Evolutionary conservation across 2,113 vertebrate species (phyloP), one percentile per base, ranked within the genome.

Genomic region (Balaeniceps rex): DNA sequence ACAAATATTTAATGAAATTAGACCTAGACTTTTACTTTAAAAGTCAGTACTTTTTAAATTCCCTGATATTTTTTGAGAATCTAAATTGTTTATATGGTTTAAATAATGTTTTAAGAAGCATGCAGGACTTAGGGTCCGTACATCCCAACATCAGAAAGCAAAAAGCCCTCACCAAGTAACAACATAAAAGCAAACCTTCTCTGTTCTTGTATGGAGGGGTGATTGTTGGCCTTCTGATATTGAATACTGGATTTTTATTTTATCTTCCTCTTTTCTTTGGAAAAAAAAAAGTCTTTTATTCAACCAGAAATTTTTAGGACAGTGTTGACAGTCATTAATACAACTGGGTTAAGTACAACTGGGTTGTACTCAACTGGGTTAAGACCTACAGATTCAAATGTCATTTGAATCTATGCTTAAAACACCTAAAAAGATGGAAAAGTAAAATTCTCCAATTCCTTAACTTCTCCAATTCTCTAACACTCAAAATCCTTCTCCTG

Each of bases 151-250:
- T 11, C 8, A 84, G 21, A 61, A 57, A 69, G 4, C 6, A 61
- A 19, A 47, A 61, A 51, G 6, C 6, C 9, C 10, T 69, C n/a
- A 40, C 3, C 14, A 49, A 7, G 10, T 5, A 47, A 3, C 23
- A 75, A 23, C 10, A 19, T 12, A 25, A 57, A 29, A 54, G 4
- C 18, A 52, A 40, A 80, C 44, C 4, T n/a, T 26, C 11, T 23
- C 17, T 51, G 61, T 5, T 57, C 0, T 26, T 71, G 2, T n/a
- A 16, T 34, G 16, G 11, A 44, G 16, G 2, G 2, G 5, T 83
- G 12, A 36, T 4, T 40, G 10, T 7, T 78, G 24, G 2, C 54
- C 21, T 46, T 33, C 16, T 36, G 31, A 13, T 29, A 26, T 19
- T 46, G 18, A 85, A 64, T 14, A 29, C 4, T 11, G 6, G 9